These are phyloP conservation scores for Maccullochella peelii DNA, from an alignment of 2,113 vertebrate genomes.

Conservation along the genomic window DNA sequence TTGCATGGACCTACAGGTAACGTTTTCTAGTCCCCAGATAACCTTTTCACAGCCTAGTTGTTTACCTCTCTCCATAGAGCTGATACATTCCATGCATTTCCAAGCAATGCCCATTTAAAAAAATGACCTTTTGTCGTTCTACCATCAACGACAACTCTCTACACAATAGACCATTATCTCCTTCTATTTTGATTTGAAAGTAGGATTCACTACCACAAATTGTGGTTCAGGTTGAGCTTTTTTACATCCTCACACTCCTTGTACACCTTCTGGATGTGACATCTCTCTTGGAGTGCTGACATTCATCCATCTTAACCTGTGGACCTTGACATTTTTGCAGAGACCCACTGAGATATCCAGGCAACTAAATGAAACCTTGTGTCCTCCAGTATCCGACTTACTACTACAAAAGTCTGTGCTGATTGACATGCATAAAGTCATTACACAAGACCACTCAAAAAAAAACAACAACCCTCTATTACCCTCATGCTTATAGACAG, in stretches of 20 bases:
- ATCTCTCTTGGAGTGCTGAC: slow-evolving; percentile 2
- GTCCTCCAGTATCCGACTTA: slow-evolving; percentile 36
- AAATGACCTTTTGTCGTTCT: background rate
- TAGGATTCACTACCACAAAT: background rate
- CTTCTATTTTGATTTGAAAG: background rate
- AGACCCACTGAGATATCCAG: slow-evolving; percentile 13
- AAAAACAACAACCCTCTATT: background rate
- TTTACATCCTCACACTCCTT: background rate
- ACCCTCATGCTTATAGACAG: background rate
- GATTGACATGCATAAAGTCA: slow-evolving; percentile 19
- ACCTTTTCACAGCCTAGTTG: background rate
- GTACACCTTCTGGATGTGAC: background rate
- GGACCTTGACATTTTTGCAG: slow-evolving; percentile 27
- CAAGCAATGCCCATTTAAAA: background rate
- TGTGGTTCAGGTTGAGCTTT: background rate
- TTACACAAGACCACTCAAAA: slow-evolving; percentile 21
- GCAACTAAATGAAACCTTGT: slow-evolving; percentile 28
- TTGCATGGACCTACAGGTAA: background rate
- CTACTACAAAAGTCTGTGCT: slow-evolving; percentile 16
- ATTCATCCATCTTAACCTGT: slow-evolving; percentile 30
- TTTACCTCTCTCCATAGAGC: background rate
- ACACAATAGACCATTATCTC: background rate
- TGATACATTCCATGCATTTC: background rate
- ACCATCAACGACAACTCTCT: background rate
- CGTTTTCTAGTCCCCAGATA: background rate